These are phyloP conservation scores for Stegana nigrithorax DNA, from an alignment of 2,888 invertebrate genomes.

Conservation along the genomic window DNA sequence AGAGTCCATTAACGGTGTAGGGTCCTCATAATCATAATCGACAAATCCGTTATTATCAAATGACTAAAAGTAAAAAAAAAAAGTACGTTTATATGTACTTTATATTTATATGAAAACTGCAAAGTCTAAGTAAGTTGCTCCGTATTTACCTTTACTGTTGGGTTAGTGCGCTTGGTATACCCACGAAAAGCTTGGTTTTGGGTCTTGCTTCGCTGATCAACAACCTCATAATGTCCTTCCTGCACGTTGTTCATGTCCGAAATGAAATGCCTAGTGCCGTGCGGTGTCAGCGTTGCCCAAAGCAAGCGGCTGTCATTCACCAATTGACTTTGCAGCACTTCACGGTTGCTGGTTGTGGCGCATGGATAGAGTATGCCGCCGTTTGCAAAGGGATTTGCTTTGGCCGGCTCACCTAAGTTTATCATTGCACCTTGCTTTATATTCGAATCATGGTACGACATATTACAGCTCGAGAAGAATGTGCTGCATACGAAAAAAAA, in stretches of 20 bases:
- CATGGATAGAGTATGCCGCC: constrained; percentile 74
- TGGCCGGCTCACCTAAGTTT: constrained; percentile 70
- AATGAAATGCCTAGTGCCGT: constrained; percentile 83
- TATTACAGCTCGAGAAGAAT: constrained; percentile 59
- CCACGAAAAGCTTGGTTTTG: constrained; percentile 59
- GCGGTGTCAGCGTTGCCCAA: constrained; percentile 87
- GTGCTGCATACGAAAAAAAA: constrained; percentile 28
- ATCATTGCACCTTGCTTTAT: constrained; percentile 72
- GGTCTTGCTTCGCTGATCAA: constrained; percentile 71
- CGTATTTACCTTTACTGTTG: constrained; percentile 62
- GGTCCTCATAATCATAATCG: constrained; percentile 85
- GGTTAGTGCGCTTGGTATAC: constrained; percentile 59
- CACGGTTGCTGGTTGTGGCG: constrained; percentile 70
- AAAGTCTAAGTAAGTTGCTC: neutral
- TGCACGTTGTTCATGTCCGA: constrained; percentile 71
- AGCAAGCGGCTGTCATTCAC: constrained; percentile 77
- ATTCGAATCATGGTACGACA: constrained; percentile 67
- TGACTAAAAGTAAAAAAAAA: constrained; percentile 55
- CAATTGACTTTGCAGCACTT: constrained; percentile 68
- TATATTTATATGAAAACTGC: too few relatives aligned
- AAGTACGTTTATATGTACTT: neutral
- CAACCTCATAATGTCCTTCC: constrained; percentile 79
- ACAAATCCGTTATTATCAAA: constrained; percentile 83
- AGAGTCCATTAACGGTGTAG: constrained; percentile 80
- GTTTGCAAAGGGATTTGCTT: constrained; percentile 69